Conservation (phyloP, 2,888 invertebrate species). For the Macrophya alboannulata region DNA sequence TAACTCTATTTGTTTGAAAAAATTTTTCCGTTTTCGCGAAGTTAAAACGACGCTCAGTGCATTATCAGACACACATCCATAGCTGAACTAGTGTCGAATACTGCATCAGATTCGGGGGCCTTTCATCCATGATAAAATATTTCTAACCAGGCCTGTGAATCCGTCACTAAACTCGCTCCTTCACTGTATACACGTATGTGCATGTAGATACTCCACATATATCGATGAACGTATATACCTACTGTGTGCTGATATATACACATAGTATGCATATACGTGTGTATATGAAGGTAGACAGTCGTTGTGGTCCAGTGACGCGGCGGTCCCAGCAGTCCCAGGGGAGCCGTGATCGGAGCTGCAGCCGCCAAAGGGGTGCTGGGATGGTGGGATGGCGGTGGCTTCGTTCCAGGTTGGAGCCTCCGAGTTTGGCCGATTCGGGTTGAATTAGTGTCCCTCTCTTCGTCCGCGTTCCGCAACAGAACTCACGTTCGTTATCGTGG, state of each 20-base stretch:
- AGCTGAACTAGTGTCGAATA: too few relatives aligned
- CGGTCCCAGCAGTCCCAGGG: conserved; percentile 53
- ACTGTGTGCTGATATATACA: background rate
- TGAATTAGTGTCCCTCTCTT: conserved; percentile 52
- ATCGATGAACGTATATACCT: conserved; percentile 9
- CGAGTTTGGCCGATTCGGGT: conserved; percentile 55
- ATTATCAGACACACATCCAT: background rate
- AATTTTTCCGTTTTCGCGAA: background rate
- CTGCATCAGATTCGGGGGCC: background rate
- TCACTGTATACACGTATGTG: conserved; percentile 1
- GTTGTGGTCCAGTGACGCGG: conserved; percentile 56
- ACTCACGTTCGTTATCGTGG: conserved; percentile 54
- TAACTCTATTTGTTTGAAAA: background rate
- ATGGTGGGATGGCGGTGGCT: conserved; percentile 50
- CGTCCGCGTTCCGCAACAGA: conserved; percentile 54
- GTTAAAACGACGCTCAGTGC: too few relatives aligned
- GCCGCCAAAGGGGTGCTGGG: conserved; percentile 53
- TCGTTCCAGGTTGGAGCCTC: conserved; percentile 52
- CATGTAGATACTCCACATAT: conserved; percentile 10
- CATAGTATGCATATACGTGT: conserved; percentile 1
- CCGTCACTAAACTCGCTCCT: background rate
- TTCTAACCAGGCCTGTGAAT: conserved; percentile 11
- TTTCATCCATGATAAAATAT: background rate
- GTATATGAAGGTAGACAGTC: conserved; percentile 54
- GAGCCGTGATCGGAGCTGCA: conserved; percentile 53